Conservation (phyloP, 2,113 vertebrate genomes). For the Muscicapa adusta region DNA sequence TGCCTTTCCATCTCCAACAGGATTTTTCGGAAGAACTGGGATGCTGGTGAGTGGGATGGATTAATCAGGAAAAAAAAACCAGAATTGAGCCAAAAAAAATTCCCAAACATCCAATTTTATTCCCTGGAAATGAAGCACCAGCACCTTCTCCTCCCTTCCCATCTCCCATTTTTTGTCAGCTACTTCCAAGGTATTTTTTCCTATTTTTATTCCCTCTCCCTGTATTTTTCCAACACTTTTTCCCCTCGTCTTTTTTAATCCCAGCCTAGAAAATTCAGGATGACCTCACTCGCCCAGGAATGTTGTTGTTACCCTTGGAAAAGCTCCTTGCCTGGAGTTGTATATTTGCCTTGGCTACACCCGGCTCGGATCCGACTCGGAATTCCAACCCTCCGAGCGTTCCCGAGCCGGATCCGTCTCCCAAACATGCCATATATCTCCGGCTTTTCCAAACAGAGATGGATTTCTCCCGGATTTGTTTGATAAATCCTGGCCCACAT, state of each 20-base stretch:
- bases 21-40: not conserved
- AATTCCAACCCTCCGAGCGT: slow-evolving; percentile 72
- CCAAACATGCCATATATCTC: slow-evolving; percentile 96
- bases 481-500: slow-evolving; percentile 96
- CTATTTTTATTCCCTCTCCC: not conserved
- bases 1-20: not conserved
- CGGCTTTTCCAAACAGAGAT: slow-evolving; percentile 93
- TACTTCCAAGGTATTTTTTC: slow-evolving; percentile 59
- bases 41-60: not conserved
- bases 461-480: slow-evolving; percentile 93
- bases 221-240: slow-evolving; percentile 73
- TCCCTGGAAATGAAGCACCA: not conserved
- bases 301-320: slow-evolving; percentile 90
- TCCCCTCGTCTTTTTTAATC: slow-evolving; percentile 52
- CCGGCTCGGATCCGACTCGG: not conserved
- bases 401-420: slow-evolving; percentile 85
- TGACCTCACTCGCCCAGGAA: slow-evolving; percentile 95
- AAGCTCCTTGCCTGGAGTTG: slow-evolving; percentile 83
- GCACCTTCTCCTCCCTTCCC: not conserved
- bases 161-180: not conserved
- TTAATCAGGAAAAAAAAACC: not conserved
- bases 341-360: slow-evolving; percentile 76
- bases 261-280: slow-evolving; percentile 73
- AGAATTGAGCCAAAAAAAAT: not conserved
- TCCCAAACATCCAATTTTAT: not conserved